These are phyloP conservation scores for Macaria notata DNA, from an alignment of 2,888 invertebrate species.

Conservation along the genomic window DNA sequence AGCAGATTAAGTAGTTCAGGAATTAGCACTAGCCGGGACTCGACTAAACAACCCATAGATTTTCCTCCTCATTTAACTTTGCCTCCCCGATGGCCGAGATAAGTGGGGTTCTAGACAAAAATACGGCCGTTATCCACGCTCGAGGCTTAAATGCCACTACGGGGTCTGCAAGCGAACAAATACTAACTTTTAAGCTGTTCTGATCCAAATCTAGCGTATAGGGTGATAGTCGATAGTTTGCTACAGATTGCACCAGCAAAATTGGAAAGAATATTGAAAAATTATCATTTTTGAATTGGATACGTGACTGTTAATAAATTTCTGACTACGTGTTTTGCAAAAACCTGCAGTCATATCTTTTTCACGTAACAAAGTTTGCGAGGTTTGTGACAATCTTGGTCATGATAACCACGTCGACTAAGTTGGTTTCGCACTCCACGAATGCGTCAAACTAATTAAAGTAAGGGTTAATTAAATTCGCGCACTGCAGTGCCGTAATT, in stretches of 20 bases:
- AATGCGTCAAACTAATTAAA: slow-evolving; percentile 27
- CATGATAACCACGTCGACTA: too few species aligned
- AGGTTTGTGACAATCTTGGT: too few species aligned
- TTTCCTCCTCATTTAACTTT: slow-evolving; percentile 73
- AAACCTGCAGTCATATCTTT: too few species aligned
- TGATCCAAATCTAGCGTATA: not conserved
- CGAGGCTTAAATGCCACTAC: slow-evolving; percentile 4
- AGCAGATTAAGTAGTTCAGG: slow-evolving; percentile 62
- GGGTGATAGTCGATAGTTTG: too few species aligned
- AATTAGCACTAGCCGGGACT: slow-evolving; percentile 58
- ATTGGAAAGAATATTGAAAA: too few species aligned
- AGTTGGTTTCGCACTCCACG: not conserved
- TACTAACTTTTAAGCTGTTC: not conserved
- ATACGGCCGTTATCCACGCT: slow-evolving; percentile 17
- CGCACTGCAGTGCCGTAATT: slow-evolving; percentile 8
- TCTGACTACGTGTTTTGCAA: too few species aligned
- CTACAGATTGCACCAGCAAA: too few species aligned
- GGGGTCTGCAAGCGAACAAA: not conserved
- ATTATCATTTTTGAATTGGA: too few species aligned
- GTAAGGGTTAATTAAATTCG: slow-evolving; percentile 23
- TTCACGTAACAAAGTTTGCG: too few species aligned
- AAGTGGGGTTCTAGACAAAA: slow-evolving; percentile 37
- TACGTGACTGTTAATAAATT: too few species aligned
- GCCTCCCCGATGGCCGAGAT: slow-evolving; percentile 49
- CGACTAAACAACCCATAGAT: slow-evolving; percentile 63